Base-by-base conservation (phyloP, 1,140 invertebrate genomes). In the Leguminivora glycinivorella region DNA sequence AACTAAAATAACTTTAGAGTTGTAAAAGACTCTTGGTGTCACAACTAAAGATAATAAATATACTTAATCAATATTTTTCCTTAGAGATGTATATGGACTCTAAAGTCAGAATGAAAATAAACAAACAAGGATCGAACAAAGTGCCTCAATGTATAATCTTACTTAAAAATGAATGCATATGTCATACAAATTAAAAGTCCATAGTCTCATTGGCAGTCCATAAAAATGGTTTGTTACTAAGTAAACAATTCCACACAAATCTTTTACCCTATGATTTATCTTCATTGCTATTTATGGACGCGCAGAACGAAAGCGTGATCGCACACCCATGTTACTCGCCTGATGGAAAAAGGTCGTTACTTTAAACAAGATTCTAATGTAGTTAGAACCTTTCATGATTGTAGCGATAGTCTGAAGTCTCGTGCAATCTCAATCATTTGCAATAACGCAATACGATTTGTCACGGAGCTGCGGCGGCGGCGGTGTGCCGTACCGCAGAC, bases 261-360 rank as follows among this genome's bases (percentile, higher is more conserved):
- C 47, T 52, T 14, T 43, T 22, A 52, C 47, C 9, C 47, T n/a
- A 9, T 52, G 19, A 52, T 19, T 52, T 52, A 52, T 52, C 47
- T 52, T 17, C 5, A 19, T 52, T 52, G 47, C 47, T 52, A 52
- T 52, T 52, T 52, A 22, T 52, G 47, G 19, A 9, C 47, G 47
- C 47, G 19, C 47, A 52, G 47, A 52, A 52, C 47, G 47, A 52
- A 52, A 52, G 47, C 47, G 47, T 22, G 47, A 52, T 22, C 19
- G 7, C 47, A 9, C 47, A 52, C 47, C 6, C 47, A 22, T 22
- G 47, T 17, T 22, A 19, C 2, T 9, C 9, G 22, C 47, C 17
- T 9, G n/a, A 47, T 19, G 47, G 47, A 52, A 52, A 19, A 52
- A 22, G 19, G 47, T 52, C 47, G 17, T 22, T 22, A 22, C 17